These are phyloP conservation scores for Cyanoramphus novaezelandiae DNA, from an alignment of 2,113 vertebrate species.

Conservation along the genomic window DNA sequence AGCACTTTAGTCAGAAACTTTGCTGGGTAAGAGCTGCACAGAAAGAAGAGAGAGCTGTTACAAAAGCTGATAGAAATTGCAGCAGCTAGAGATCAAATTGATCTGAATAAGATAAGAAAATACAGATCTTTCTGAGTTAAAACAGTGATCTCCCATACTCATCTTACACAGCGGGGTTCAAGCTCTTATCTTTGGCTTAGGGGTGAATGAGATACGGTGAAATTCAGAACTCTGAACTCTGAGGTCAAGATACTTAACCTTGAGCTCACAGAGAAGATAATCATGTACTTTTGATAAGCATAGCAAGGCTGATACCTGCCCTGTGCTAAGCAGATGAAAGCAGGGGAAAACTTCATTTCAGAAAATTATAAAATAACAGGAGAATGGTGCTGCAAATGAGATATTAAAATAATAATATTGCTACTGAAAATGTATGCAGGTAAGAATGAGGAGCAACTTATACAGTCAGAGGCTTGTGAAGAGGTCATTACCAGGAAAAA, in stretches of 20 bases:
- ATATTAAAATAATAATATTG: not conserved
- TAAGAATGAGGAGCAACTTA: not conserved
- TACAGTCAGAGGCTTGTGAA: not conserved
- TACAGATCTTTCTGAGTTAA: not conserved
- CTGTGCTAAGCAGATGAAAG: not conserved
- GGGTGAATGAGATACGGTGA: not conserved
- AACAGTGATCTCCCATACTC: slow-evolving; percentile 6
- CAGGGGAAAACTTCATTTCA: not conserved
- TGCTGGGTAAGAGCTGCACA: not conserved
- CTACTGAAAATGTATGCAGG: not conserved
- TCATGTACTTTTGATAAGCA: not conserved
- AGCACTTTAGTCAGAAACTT: not conserved
- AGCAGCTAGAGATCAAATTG: not conserved
- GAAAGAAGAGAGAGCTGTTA: not conserved
- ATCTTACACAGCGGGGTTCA: not conserved
- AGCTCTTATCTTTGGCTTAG: not conserved
- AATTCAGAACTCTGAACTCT: not conserved
- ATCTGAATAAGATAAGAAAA: slow-evolving; percentile 2
- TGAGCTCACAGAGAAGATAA: not conserved
- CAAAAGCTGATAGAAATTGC: not conserved
- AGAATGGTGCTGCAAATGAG: not conserved
- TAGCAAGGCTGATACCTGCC: not conserved
- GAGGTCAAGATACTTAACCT: slow-evolving; percentile 13
- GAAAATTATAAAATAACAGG: not conserved
- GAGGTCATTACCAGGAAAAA: not conserved